Evolutionary conservation across 2,888 invertebrate species (phyloP).

Genomic region (Atherix ibis): DNA sequence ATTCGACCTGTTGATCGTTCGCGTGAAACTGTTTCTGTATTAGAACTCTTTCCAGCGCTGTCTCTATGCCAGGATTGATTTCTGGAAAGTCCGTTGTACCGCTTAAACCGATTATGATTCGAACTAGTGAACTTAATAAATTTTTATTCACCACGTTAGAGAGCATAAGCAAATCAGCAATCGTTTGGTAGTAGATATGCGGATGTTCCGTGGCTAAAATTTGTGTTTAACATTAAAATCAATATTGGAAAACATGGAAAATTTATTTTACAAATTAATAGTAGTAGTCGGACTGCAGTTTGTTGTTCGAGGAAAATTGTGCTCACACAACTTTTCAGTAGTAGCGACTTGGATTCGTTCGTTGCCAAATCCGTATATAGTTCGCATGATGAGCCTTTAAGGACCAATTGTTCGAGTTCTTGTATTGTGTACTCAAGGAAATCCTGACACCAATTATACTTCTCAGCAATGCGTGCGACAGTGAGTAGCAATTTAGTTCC

Average conservation of each 20-base stretch:
- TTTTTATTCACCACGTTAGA: conserved; percentile 20
- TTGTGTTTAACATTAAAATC: not conserved
- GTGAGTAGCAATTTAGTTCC: conserved; percentile 26
- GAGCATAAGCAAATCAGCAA: conserved; percentile 26
- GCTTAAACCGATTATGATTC: conserved; percentile 25
- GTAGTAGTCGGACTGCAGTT: conserved; percentile 41
- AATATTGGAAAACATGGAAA: not conserved
- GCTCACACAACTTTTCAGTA: conserved; percentile 35
- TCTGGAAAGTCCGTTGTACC: conserved; percentile 27
- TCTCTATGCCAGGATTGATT: conserved; percentile 27
- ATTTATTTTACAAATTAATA: conserved; percentile 35
- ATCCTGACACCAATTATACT: conserved; percentile 31
- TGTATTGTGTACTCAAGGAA: conserved; percentile 42
- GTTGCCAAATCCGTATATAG: conserved; percentile 39
- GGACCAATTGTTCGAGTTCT: conserved; percentile 41
- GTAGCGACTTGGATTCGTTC: conserved; percentile 40
- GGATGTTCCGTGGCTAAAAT: conserved; percentile 27
- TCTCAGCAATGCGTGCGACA: conserved; percentile 24
- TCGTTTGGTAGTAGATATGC: conserved; percentile 30
- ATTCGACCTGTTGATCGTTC: conserved; percentile 21
- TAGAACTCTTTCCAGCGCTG: conserved; percentile 26
- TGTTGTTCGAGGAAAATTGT: conserved; percentile 39
- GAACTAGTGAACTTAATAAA: conserved; percentile 27
- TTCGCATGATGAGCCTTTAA: conserved; percentile 33
- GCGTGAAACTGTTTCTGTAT: conserved; percentile 27